These are phyloP conservation scores for Drosophila meridiana DNA, from an alignment of 2,888 invertebrate genomes.

Conservation along the genomic window DNA sequence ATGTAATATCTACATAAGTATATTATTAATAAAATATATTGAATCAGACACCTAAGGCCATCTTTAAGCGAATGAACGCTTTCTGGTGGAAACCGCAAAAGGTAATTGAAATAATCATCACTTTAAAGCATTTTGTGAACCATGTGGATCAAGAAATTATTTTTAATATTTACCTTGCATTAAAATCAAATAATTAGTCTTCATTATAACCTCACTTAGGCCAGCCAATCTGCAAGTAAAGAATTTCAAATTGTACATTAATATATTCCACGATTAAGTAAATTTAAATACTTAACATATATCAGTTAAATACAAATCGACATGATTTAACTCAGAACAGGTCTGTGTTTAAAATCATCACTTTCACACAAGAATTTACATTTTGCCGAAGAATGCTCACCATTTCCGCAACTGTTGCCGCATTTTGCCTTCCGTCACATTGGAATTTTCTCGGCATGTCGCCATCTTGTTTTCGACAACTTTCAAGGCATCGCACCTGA, in stretches of 20 bases:
- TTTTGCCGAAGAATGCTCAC: conserved; percentile 13
- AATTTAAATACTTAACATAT: neutral
- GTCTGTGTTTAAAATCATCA: conserved; percentile 44
- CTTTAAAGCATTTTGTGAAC: conserved; percentile 36
- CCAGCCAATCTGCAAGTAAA: conserved; percentile 15
- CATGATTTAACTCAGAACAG: conserved; percentile 42
- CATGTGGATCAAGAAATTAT: conserved; percentile 24
- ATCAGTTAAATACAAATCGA: conserved; percentile 39
- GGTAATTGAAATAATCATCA: conserved; percentile 83
- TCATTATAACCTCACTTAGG: conserved; percentile 38
- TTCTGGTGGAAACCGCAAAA: conserved; percentile 86
- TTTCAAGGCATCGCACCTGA: conserved; percentile 11
- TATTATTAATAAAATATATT: conserved; percentile 4
- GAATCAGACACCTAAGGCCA: conserved; percentile 84
- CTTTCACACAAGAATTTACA: neutral
- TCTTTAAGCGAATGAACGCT: conserved; percentile 79
- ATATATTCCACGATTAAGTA: neutral
- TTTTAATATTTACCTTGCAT: conserved; percentile 33
- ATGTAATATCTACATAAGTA: neutral
- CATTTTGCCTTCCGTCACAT: neutral
- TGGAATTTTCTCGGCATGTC: neutral
- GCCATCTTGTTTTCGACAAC: conserved; percentile 27
- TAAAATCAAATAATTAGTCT: neutral
- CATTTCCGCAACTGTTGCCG: neutral
- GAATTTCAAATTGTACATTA: neutral